Conservation (phyloP, 2,888 invertebrate genomes). For the Hyposoter didymator region DNA sequence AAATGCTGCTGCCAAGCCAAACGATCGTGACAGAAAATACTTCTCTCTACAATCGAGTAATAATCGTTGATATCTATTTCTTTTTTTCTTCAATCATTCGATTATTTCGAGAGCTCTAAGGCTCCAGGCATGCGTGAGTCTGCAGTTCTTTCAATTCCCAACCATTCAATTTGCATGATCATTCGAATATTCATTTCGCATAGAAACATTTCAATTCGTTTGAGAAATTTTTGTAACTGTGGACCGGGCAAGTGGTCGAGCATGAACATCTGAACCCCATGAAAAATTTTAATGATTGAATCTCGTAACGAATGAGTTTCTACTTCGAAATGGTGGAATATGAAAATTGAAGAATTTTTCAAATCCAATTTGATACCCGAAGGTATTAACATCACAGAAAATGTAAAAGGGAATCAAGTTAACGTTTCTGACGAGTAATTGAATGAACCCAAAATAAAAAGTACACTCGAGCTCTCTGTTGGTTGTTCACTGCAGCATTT, state of each 20-base stretch:
- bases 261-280: not conserved
- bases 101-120: not conserved
- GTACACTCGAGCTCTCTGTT: conserved; percentile 8
- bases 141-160: not conserved
- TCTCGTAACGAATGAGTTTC: not conserved
- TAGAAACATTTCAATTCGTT: too few species aligned
- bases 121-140: not conserved
- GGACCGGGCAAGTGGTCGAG: not conserved
- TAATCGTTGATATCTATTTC: not conserved
- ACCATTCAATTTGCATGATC: not conserved
- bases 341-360: not conserved
- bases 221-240: not conserved
- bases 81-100: not conserved
- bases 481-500: conserved; percentile 8
- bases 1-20: too few species aligned
- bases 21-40: too few species aligned
- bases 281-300: not conserved
- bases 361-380: not conserved
- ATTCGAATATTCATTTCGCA: not conserved
- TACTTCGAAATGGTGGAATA: not conserved
- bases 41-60: not conserved
- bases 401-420: conserved; percentile 19
- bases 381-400: not conserved
- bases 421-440: conserved; percentile 44
- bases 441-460: conserved; percentile 13